Percentiles rank a stretch among this genome's conserved stretches.
These are phyloP conservation scores for Anadara kagoshimensis DNA, from an alignment of 1,140 invertebrate species.

Conservation along the genomic window DNA sequence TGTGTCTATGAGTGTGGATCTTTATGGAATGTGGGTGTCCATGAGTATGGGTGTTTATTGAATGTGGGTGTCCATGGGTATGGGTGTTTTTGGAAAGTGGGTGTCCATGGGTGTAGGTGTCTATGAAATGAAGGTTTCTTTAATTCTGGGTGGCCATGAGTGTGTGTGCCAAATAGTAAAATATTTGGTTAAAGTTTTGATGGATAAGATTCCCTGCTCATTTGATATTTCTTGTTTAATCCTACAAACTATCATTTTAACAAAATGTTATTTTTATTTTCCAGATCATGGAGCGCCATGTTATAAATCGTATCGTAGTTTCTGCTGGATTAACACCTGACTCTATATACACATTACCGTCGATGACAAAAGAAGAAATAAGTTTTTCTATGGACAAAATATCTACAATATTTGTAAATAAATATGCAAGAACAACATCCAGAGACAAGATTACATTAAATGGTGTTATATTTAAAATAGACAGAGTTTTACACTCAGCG, in stretches of 20 bases:
- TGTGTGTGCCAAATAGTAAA: not conserved
- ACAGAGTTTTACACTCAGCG: conserved; percentile 45
- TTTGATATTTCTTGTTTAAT: not conserved
- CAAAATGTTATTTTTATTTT: not conserved
- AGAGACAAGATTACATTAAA: conserved; percentile 49
- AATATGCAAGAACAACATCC: conserved; percentile 14
- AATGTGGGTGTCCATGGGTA: no score
- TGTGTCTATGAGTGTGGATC: no score
- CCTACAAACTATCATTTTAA: not conserved
- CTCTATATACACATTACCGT: conserved; percentile 4
- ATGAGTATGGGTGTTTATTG: not conserved
- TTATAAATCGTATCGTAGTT: conserved; percentile 19
- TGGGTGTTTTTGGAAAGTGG: not conserved
- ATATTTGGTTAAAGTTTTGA: not conserved
- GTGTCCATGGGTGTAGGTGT: not conserved
- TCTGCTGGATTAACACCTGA: conserved; percentile 17
- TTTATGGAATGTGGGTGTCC: no score
- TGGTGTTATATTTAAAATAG: conserved; percentile 54
- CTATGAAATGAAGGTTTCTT: no score
- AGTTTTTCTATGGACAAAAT: conserved; percentile 1
- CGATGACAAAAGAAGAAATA: conserved; percentile 14
- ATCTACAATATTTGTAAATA: conserved; percentile 16
- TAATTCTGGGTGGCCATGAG: not conserved
- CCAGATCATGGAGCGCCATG: conserved; percentile 20
- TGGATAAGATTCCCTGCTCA: no score